Evolutionary conservation across 2,888 invertebrate genomes (phyloP), one percentile per base, ranked within the genome.

Genomic region (Caenorhabditis virilis): DNA sequence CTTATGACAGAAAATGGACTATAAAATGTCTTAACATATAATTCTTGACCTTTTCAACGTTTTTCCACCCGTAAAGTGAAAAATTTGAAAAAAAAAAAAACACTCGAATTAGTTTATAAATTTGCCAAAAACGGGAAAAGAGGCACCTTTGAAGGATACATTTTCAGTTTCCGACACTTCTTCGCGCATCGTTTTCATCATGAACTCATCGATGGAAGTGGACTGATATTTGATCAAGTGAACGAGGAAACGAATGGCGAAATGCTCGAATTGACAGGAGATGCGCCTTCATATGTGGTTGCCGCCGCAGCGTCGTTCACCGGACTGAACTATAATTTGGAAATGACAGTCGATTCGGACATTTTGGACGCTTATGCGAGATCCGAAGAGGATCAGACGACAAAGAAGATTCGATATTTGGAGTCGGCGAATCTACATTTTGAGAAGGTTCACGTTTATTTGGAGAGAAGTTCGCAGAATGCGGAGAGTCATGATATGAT

Each of bases 171-270:
- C 64, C 78, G 80, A 26, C 73, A 77, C 55, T 79, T 78, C 66
- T 80, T 80, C 67, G 57, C 77, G 11, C 80, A 80, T 57, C 74
- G 74, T 16, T 80, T 69, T 50, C 77, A 76, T 42, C 60, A 69
- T 23, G 78, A 78, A 43, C 56, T 80, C 5, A 54, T 78, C 20
- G 74, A 72, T 18, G 47, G 57, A 18, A 65, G 59, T 7, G 59
- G 66, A 20, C 26, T 43, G 1, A 39, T 67, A 11, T 25, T 75
- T 9, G 45, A 65, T 7, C 51, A 67, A 2, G 39, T 70, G 11
- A 22, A 50, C 13, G 48, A 61, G 11, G 53, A 43, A 0, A 18
- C 15, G 2, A 15, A 20, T 11, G 7, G 20, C 1, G 45, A 49
- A n/a, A 15, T n/a, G 0, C 16, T 39, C 5, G 56, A 59, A 27